Percentiles rank a stretch among this genome's conserved stretches.
Evolutionary conservation across 2,113 vertebrate genomes (phyloP).

Genomic region (Heteronetta atricapilla): DNA sequence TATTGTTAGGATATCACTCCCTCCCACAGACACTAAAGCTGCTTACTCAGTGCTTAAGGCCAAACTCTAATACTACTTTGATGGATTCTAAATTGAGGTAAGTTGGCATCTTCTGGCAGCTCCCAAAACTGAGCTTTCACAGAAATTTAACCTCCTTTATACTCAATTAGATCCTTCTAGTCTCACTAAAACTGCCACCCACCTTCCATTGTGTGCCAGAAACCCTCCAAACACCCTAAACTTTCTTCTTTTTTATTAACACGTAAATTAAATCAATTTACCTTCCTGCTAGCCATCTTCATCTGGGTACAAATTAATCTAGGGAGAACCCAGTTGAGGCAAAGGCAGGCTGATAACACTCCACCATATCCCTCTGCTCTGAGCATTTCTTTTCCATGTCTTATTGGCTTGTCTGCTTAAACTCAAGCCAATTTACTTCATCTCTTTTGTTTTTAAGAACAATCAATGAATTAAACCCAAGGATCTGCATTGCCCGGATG

Average conservation of each 20-base stretch:
- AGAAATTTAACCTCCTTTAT: neutral
- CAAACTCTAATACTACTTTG: neutral
- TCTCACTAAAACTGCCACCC: neutral
- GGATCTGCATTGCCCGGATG: neutral
- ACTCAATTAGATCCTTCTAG: neutral
- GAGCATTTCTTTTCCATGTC: neutral
- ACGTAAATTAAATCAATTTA: neutral
- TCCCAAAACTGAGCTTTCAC: neutral
- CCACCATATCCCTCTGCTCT: neutral
- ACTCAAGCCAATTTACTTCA: neutral
- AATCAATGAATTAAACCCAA: neutral
- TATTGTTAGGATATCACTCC: neutral
- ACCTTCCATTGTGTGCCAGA: neutral
- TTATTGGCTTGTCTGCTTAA: neutral
- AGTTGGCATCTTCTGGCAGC: neutral
- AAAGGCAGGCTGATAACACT: neutral
- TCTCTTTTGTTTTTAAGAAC: neutral
- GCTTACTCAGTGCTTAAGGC: neutral
- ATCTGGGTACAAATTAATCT: neutral
- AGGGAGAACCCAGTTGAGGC: neutral
- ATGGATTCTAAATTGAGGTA: neutral
- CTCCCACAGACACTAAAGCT: constrained; percentile 6
- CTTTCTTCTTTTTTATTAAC: neutral
- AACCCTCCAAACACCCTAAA: neutral
- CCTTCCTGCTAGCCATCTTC: neutral